Conservation (phyloP, 2,797 vertebrate genomes). For the Manis crassicaudata region DNA sequence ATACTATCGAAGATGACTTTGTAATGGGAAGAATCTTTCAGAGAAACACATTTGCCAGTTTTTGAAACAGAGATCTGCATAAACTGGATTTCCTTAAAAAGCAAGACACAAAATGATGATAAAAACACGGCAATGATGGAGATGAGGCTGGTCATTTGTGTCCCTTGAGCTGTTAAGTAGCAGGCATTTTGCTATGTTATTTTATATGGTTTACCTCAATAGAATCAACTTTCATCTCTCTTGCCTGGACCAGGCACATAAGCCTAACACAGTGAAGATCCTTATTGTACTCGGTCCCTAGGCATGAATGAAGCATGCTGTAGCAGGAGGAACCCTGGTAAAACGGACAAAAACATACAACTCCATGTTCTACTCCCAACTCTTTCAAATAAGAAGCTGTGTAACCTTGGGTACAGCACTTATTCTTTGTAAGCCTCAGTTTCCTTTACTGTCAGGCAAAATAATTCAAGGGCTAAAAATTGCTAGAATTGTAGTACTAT, state of each 20-base stretch:
- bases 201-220: neutral
- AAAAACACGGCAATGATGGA: rapidly evolving
- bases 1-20: neutral
- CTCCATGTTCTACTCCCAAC: neutral
- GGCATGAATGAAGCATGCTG: neutral
- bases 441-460: neutral
- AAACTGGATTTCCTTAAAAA: conserved; percentile 16
- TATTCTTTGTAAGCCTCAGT: neutral
- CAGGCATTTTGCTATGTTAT: neutral
- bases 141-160: rapidly evolving
- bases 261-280: neutral
- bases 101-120: neutral
- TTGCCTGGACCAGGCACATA: neutral
- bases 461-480: neutral
- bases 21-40: neutral
- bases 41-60: neutral
- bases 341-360: neutral
- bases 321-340: neutral
- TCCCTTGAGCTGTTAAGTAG: no score
- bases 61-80: neutral
- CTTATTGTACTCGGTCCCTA: neutral
- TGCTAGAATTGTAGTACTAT: neutral
- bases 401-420: no score
- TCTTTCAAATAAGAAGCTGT: neutral
- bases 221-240: neutral